Base-by-base conservation (phyloP, 2,797 vertebrate species). In the Sphenodon punctatus region DNA sequence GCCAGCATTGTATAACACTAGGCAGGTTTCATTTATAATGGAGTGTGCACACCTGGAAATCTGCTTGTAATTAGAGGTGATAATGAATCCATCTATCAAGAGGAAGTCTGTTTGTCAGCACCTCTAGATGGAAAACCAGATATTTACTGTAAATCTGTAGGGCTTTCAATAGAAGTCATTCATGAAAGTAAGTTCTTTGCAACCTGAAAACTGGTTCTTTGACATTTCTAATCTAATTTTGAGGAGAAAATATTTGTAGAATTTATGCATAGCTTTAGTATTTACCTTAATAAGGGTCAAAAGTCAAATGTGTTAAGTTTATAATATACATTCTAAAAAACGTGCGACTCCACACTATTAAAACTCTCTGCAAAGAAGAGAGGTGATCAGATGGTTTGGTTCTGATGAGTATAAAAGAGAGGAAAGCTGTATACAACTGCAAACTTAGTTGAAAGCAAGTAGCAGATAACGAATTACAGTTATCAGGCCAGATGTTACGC, bases 11-110 rank as follows among this genome's bases (percentile, higher is more conserved):
- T 93, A 41, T 95, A 96, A 96, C 93, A 93, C 75, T 67, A 89
- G 86, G 90, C 86, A 92, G 84, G 80, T 88, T 91, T 93, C 92
- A 94, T 96, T 94, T 94, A 89, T 81, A 95, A 96, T 90, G 86
- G 94, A 96, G 96, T 94, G 94, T 96, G 97, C 95, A 94, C 94
- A 97, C 95, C 96, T 97, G 94, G 95, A 97, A 96, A 96, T 96
- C 93, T 95, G 96, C 90, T 95, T 96, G 95, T 97, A 97, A 96
- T 97, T 97, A 97, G 96, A 97, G 96, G 95, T 95, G 95, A 96
- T 96, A 97, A 97, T 96, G 95, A 97, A 96, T 89, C 91, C 91
- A 93, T 97, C 96, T 94, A 95, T 97, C 96, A 97, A 95, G 95
- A 91, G 92, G 93, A 96, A 93, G 87, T 85, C 76, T 88, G 92